Evolutionary conservation across 2,797 vertebrate genomes (phyloP).

Genomic region (Takifugu rubripes): DNA sequence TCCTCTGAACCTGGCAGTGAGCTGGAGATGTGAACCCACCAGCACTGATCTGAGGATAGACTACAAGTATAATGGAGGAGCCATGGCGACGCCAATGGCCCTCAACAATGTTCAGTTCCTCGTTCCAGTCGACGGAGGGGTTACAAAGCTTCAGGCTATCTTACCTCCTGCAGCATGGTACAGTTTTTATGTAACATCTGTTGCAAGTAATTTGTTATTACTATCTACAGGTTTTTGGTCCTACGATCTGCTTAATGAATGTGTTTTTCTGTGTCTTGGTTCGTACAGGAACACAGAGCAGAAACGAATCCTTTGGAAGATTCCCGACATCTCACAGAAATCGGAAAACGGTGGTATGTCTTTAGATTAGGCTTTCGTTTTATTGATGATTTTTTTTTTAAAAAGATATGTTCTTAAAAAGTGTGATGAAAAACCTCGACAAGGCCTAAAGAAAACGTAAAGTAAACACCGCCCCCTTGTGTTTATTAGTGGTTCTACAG

Average conservation of each 20-base stretch:
- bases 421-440: neutral
- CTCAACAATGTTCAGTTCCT: slow-evolving; percentile 98
- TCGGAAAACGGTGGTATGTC: slow-evolving; percentile 94
- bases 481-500: slow-evolving; percentile 11
- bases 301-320: slow-evolving; percentile 97
- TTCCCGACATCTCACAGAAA: slow-evolving; percentile 97
- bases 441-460: neutral
- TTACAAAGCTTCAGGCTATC: slow-evolving; percentile 92
- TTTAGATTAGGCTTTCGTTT: too few relatives aligned
- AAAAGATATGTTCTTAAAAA: too few relatives aligned
- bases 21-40: slow-evolving; percentile 91
- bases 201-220: too few relatives aligned
- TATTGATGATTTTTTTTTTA: too few relatives aligned
- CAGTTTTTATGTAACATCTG: neutral
- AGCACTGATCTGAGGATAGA: slow-evolving; percentile 97
- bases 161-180: slow-evolving; percentile 95
- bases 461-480: slow-evolving; percentile 20
- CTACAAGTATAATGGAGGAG: slow-evolving; percentile 94
- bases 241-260: neutral
- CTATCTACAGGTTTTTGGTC: too few relatives aligned
- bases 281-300: slow-evolving; percentile 88
- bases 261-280: neutral
- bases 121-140: slow-evolving; percentile 89
- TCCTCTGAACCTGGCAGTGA: slow-evolving; percentile 93
- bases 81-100: slow-evolving; percentile 87